A percentile compares a stretch with the other conserved stretches of the same genome.
Conservation (phyloP, 2,888 invertebrate genomes). For the Scaptomyza parva region DNA sequence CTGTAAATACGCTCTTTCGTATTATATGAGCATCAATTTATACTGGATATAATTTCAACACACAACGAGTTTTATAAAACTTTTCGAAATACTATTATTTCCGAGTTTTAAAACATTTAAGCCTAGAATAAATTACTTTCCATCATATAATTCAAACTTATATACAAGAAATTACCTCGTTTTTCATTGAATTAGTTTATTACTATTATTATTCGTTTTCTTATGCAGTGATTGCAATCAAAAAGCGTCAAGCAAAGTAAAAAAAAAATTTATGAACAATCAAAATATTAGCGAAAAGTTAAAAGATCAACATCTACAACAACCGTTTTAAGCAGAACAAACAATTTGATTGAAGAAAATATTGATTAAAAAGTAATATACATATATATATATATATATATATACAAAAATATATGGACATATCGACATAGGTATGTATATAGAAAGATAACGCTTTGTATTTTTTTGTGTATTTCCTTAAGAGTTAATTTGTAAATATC, state of each 20-base stretch:
- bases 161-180: too few species aligned
- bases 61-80: too few species aligned
- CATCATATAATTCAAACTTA: too few species aligned
- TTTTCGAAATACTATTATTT: too few species aligned
- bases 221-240: background rate
- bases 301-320: background rate
- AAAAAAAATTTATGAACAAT: constrained; percentile 20
- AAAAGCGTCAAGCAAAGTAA: constrained; percentile 8
- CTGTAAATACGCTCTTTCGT: too few species aligned
- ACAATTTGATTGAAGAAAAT: constrained; percentile 53
- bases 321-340: constrained; percentile 37
- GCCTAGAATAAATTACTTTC: too few species aligned
- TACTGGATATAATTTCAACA: too few species aligned
- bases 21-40: too few species aligned
- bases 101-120: too few species aligned
- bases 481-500: constrained; percentile 37
- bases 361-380: constrained; percentile 10
- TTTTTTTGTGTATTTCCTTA: constrained; percentile 16
- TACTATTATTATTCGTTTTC: background rate
- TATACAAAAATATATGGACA: constrained; percentile 18
- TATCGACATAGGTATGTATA: constrained; percentile 33
- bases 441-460: constrained; percentile 42
- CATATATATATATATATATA: background rate
- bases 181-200: background rate
- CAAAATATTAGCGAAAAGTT: constrained; percentile 11